A percentile compares a stretch with the other conserved stretches of the same genome.
Evolutionary conservation across 2,113 vertebrate species (phyloP).

Genomic region (Ovibos moschatus): DNA sequence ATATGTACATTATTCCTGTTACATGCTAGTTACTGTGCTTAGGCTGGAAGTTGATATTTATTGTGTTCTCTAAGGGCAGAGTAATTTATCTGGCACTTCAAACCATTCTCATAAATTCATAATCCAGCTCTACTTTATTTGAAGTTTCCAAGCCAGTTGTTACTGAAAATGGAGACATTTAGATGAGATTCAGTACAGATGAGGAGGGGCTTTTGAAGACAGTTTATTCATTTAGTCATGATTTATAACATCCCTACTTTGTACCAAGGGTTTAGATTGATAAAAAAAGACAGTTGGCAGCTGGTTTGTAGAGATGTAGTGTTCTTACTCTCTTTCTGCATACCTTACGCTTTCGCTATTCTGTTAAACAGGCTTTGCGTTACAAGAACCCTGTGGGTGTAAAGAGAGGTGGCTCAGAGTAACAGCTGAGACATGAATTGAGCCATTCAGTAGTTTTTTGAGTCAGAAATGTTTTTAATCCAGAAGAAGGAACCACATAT

Average conservation of each 20-base stretch:
- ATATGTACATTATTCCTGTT: conserved; percentile 28
- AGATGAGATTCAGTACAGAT: background rate
- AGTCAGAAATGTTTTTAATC: conserved; percentile 62
- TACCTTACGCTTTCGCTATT: conserved; percentile 31
- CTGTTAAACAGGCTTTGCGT: conserved; percentile 36
- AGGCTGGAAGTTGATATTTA: background rate
- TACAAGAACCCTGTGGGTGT: conserved; percentile 42
- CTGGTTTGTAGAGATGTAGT: conserved; percentile 18
- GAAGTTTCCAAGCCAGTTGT: background rate
- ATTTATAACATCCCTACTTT: conserved; percentile 43
- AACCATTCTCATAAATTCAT: background rate
- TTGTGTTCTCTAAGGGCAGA: background rate
- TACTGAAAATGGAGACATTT: conserved; percentile 19
- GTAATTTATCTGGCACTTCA: conserved; percentile 42
- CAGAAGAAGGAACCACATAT: conserved; percentile 35
- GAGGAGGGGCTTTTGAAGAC: background rate
- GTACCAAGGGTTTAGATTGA: conserved; percentile 32
- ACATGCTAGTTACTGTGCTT: background rate
- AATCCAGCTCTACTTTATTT: background rate
- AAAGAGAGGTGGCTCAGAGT: conserved; percentile 42
- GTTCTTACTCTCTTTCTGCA: background rate
- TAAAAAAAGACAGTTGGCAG: conserved; percentile 7
- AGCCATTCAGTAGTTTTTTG: conserved; percentile 63
- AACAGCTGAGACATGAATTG: conserved; percentile 60
- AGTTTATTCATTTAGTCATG: conserved; percentile 31